phyloP scores from a whole-genome alignment of 1,140 invertebrate species.

The Stegodyphus dumicola region DNA sequence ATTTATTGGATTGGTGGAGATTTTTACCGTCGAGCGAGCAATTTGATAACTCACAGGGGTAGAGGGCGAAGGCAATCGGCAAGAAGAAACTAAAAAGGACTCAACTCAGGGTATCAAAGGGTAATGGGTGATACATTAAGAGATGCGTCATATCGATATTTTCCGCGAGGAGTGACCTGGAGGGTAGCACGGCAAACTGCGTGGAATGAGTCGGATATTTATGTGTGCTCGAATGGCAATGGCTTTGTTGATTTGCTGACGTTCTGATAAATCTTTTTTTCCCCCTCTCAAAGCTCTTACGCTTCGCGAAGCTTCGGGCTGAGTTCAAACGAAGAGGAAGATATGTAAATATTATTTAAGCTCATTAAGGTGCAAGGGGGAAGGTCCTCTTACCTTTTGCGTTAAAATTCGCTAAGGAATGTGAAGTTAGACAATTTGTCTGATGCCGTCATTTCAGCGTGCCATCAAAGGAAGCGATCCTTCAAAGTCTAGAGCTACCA shows the following conservation, averaged over 20 bases:
- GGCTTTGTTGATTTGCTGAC: background rate
- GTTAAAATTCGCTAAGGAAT: too few relatives aligned
- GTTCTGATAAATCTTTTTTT: background rate
- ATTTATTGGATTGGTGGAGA: constrained; percentile 42
- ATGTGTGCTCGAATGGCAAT: constrained; percentile 15
- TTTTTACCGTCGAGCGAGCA: constrained; percentile 46
- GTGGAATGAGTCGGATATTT: constrained; percentile 15
- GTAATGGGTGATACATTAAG: constrained; percentile 53
- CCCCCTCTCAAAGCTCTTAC: too few relatives aligned
- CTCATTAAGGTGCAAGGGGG: too few relatives aligned
- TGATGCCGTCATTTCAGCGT: too few relatives aligned
- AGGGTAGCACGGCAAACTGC: constrained; percentile 4
- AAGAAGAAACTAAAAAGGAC: constrained; percentile 7
- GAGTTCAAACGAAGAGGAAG: too few relatives aligned
- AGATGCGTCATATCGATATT: constrained; percentile 47
- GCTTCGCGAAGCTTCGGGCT: too few relatives aligned
- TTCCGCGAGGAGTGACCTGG: background rate
- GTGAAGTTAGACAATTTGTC: too few relatives aligned
- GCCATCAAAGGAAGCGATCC: too few relatives aligned
- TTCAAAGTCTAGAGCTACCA: too few relatives aligned
- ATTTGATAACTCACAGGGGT: constrained; percentile 7
- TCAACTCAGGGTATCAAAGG: constrained; percentile 39
- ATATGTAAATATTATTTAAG: too few relatives aligned
- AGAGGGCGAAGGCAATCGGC: background rate
- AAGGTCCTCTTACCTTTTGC: too few relatives aligned